phyloP scores from a whole-genome alignment of 2,888 invertebrate genomes.

The Lepidonotus clava region DNA sequence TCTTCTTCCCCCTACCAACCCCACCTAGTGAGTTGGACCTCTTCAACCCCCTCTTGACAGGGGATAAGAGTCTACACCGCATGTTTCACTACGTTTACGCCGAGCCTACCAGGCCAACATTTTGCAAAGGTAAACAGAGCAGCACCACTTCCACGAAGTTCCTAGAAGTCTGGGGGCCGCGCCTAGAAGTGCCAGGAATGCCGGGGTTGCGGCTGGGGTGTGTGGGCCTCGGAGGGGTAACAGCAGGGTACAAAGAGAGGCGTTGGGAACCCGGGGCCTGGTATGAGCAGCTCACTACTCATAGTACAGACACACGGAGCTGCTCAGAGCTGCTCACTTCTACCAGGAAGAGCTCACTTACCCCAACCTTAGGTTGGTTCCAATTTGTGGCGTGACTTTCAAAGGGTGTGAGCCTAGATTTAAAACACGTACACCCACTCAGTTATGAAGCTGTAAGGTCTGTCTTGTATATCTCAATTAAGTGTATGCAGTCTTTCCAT shows the following conservation, averaged over 20 bases:
- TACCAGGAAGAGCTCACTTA: no score
- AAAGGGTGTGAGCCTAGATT: no score
- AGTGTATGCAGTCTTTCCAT: no score
- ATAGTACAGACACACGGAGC: no score
- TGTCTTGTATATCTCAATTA: no score
- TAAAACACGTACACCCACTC: no score
- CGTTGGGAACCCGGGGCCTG: no score
- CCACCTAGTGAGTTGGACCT: background rate
- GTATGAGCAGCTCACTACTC: no score
- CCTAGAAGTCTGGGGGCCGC: background rate
- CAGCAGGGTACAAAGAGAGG: background rate
- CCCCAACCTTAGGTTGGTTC: no score
- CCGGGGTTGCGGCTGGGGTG: background rate
- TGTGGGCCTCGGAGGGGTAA: background rate
- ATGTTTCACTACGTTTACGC: slow-evolving; percentile 38
- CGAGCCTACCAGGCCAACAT: background rate
- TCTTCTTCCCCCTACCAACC: background rate
- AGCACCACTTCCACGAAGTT: background rate
- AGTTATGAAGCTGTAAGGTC: no score
- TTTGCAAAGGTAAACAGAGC: background rate
- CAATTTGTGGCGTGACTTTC: no score
- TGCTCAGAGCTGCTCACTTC: no score
- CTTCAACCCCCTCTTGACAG: background rate
- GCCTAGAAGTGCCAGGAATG: slow-evolving; percentile 16
- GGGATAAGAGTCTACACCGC: slow-evolving; percentile 22